These are phyloP conservation scores for Telenomus remus DNA, from an alignment of 1,140 invertebrate species.

Conservation along the genomic window DNA sequence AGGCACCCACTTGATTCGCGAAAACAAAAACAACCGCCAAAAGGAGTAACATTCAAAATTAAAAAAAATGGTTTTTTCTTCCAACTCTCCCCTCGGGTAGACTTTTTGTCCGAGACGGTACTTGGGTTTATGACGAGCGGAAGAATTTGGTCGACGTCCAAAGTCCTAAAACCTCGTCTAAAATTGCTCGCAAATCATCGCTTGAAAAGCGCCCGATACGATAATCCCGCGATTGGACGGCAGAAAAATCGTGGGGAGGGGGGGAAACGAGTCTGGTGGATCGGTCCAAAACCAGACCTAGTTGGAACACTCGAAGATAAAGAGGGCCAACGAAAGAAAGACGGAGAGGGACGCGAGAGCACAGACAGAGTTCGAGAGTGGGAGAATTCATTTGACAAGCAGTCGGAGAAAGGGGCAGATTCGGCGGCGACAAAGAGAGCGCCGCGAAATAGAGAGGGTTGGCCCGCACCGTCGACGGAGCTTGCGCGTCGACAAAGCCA, in stretches of 20 bases:
- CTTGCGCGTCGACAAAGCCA: slow-evolving; percentile 69
- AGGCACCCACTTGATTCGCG: slow-evolving; percentile 16
- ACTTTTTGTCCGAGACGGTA: slow-evolving; percentile 37
- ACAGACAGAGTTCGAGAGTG: slow-evolving; percentile 8
- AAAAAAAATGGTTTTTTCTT: slow-evolving; percentile 9
- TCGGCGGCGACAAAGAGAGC: slow-evolving; percentile 41
- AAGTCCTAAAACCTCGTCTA: slow-evolving; percentile 5
- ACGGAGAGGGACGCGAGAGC: slow-evolving; percentile 22
- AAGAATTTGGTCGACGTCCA: slow-evolving; percentile 28
- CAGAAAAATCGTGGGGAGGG: neutral
- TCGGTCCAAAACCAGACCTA: slow-evolving; percentile 58
- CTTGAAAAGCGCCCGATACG: slow-evolving; percentile 4
- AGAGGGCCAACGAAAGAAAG: slow-evolving; percentile 22
- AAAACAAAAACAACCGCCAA: too few species aligned
- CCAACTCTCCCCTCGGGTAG: neutral
- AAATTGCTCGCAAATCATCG: slow-evolving; percentile 17
- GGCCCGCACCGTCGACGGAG: slow-evolving; percentile 38
- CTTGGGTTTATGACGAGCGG: slow-evolving; percentile 24
- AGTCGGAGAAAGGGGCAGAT: slow-evolving; percentile 47
- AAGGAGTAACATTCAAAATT: too few species aligned
- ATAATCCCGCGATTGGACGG: slow-evolving; percentile 37
- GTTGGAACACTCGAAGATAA: slow-evolving; percentile 46
- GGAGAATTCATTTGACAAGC: slow-evolving; percentile 49
- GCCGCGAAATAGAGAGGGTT: slow-evolving; percentile 43
- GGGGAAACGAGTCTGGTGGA: slow-evolving; percentile 24